Evolutionary conservation across 2,888 invertebrate genomes (phyloP), one percentile per base, ranked within the genome.

Genomic region (Dryocosmus kuriphilus): DNA sequence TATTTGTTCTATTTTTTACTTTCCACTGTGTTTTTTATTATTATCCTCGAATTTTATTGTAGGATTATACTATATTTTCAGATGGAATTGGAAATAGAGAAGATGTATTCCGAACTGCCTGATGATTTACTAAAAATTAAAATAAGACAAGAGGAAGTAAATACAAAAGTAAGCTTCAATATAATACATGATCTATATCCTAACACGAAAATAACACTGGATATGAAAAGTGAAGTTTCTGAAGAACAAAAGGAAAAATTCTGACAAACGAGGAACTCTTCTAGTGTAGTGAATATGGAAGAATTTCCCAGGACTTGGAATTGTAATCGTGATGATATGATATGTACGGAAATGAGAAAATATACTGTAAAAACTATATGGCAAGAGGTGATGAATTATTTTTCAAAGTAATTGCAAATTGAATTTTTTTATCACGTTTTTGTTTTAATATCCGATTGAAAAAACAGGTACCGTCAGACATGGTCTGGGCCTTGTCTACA

Each of bases 51-150:
- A 51, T 1, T 41, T 1, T 41, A 41, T 41, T 41, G 14, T 14
- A 14, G 41, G 32, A 55, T 41, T 62, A 22, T 51, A 11, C 5
- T 22, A 6, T 79, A 35, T 16, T 67, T 76, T 19, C 73, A 89
- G 86, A 85, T 92, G 24, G 92, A 92, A 81, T 41, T 92, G n/a
- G 90, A 91, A n/a, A 89, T 85, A 5, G 85, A 84, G 27, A 89
- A 89, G 77, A 88, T 82, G 38, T 92, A 88, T 76, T 79, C 82
- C 14, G 71, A 79, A 38, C 0, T 51, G 11, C 16, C 4, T 27
- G 78, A 82, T 2, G 14, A 88, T 79, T 71, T 79, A 0, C 63
- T 87, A 7, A 85, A 84, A 38, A 16, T 85, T 8, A 82, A 62
- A 9, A 22, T 80, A 38, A 85, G 83, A 1, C 83, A 86, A 9